These are phyloP conservation scores for Calliphora vicina DNA, from an alignment of 1,140 invertebrate genomes.

Conservation along the genomic window DNA sequence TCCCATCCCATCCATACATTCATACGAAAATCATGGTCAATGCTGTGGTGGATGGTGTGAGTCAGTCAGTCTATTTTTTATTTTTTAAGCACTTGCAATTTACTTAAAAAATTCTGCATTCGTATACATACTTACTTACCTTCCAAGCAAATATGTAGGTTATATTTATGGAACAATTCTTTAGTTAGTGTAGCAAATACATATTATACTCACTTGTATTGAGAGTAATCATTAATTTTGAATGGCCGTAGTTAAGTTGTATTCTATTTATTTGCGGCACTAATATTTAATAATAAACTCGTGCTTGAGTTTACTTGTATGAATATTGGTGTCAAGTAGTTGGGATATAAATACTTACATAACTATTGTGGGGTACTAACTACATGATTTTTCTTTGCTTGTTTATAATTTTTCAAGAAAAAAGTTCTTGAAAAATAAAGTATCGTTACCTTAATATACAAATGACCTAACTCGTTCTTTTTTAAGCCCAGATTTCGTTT, in stretches of 20 bases:
- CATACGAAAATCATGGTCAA: neutral
- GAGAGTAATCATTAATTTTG: neutral
- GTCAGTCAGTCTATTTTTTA: neutral
- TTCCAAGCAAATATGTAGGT: neutral
- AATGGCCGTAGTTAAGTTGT: neutral
- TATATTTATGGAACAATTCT: neutral
- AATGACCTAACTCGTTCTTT: no score
- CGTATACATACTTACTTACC: no score
- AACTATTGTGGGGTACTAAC: no score
- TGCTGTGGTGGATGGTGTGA: neutral
- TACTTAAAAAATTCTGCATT: neutral
- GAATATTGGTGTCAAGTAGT: neutral
- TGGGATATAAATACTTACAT: neutral
- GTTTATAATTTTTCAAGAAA: no score
- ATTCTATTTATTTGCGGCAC: neutral
- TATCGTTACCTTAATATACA: no score
- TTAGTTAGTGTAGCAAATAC: neutral
- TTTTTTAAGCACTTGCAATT: neutral
- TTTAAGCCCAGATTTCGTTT: no score
- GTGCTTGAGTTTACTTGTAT: neutral
- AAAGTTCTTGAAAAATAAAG: no score
- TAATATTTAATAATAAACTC: neutral
- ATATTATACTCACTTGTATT: neutral
- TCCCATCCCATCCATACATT: neutral
- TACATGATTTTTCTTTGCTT: no score